Percentiles rank a stretch among this genome's conserved stretches.
These are phyloP conservation scores for Clupea harengus DNA, from an alignment of 2,113 vertebrate species.

Conservation along the genomic window DNA sequence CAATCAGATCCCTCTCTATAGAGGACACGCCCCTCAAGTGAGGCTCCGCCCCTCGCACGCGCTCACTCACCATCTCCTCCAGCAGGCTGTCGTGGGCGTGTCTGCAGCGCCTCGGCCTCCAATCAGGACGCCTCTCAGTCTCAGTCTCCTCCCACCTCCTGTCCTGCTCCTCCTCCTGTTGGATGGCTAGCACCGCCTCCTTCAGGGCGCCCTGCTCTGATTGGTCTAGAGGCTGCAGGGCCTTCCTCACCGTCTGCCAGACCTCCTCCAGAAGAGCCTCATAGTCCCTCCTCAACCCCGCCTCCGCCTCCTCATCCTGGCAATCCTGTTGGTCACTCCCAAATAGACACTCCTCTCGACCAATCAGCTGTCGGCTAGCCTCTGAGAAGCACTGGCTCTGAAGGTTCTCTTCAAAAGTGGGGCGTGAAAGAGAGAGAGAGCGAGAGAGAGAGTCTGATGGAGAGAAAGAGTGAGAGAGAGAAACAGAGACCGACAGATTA, in stretches of 20 bases:
- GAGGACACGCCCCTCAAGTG: neutral
- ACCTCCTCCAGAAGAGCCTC: neutral
- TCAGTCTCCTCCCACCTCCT: neutral
- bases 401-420: neutral
- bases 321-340: neutral
- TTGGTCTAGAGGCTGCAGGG: neutral
- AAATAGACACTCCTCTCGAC: neutral
- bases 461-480: too few species aligned
- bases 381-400: neutral
- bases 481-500: too few species aligned
- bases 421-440: too few species aligned
- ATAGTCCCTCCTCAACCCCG: neutral
- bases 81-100: neutral
- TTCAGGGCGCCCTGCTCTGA: neutral
- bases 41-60: neutral
- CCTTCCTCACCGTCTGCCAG: neutral
- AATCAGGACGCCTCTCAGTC: neutral
- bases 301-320: neutral
- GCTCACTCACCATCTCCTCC: neutral
- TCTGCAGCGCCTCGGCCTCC: neutral
- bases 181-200: slow-evolving; percentile 13
- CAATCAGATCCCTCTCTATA: neutral
- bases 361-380: neutral
- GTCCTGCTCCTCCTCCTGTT: slow-evolving; percentile 10
- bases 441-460: too few species aligned